phyloP scores from a whole-genome alignment of 1,140 invertebrate species.

The Papilio aristodemus region DNA sequence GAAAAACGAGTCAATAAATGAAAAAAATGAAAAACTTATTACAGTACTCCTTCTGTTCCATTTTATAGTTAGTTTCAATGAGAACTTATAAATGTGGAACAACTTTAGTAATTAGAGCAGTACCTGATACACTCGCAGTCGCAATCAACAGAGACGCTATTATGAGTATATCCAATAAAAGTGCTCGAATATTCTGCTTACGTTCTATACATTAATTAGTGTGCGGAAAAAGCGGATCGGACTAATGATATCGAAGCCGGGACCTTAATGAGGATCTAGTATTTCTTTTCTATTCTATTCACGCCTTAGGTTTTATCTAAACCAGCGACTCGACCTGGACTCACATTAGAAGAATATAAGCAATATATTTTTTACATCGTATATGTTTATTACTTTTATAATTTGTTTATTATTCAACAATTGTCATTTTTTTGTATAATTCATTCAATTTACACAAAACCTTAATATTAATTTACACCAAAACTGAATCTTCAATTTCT shows the following conservation, averaged over 20 bases:
- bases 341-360: neutral
- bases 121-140: neutral
- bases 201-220: conserved; percentile 10
- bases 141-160: neutral
- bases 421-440: no score
- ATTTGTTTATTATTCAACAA: no score
- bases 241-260: conserved; percentile 4
- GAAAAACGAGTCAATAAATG: no score
- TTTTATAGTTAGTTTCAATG: neutral
- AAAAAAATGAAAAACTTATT: no score
- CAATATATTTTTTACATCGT: no score
- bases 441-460: no score
- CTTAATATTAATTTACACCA: no score
- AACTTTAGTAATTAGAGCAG: conserved; percentile 4
- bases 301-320: neutral
- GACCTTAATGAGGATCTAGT: neutral
- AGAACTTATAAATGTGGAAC: neutral
- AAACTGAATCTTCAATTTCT: no score
- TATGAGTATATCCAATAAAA: conserved; percentile 4
- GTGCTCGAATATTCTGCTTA: conserved; percentile 1
- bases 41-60: no score
- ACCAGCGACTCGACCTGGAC: neutral
- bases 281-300: conserved; percentile 13
- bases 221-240: conserved; percentile 1
- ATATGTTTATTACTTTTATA: no score